phyloP scores from a whole-genome alignment of 1,140 invertebrate species.

The Spodoptera litura region DNA sequence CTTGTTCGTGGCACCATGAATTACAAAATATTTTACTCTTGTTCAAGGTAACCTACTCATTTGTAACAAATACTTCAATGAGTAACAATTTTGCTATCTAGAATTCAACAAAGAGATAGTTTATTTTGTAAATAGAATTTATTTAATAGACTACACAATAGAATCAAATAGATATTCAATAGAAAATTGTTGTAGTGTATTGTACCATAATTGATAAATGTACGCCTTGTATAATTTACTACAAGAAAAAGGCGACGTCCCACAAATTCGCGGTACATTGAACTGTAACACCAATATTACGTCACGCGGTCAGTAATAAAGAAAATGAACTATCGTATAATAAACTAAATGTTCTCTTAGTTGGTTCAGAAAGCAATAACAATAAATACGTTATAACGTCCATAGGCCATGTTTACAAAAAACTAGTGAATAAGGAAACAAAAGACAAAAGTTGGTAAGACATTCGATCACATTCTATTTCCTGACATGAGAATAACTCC shows the following conservation, averaged over 20 bases:
- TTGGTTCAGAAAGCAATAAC: constrained; percentile 6
- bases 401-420: neutral
- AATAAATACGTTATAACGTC: constrained; percentile 20
- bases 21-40: constrained; percentile 15
- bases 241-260: neutral
- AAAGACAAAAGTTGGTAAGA: constrained; percentile 11
- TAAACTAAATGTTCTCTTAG: constrained; percentile 9
- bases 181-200: neutral
- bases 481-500: neutral
- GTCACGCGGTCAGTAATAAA: constrained; percentile 14
- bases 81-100: constrained; percentile 21
- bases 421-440: neutral
- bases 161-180: constrained; percentile 7
- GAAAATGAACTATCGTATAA: constrained; percentile 16
- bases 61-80: constrained; percentile 14
- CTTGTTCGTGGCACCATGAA: constrained; percentile 10
- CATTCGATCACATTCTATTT: neutral
- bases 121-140: constrained; percentile 33
- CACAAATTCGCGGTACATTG: neutral
- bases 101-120: constrained; percentile 15
- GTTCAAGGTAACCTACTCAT: constrained; percentile 6
- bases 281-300: constrained; percentile 3
- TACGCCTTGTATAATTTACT: neutral
- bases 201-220: neutral
- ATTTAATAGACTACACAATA: constrained; percentile 13